Conservation (phyloP, 2,888 invertebrate genomes). For the Nezara viridula region DNA sequence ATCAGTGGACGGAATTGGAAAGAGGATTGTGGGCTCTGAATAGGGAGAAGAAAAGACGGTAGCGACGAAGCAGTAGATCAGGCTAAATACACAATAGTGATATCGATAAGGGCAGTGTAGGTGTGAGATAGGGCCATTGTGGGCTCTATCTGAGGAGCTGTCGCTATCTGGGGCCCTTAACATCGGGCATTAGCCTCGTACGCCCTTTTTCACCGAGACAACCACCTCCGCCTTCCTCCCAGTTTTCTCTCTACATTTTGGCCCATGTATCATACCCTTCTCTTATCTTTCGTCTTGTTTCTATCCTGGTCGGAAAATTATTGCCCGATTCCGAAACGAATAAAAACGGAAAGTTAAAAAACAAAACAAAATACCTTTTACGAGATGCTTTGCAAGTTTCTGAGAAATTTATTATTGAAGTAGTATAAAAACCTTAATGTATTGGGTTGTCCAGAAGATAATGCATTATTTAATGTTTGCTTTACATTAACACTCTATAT, state of each 20-base stretch:
- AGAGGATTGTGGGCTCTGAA: conserved; percentile 36
- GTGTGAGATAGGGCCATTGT: conserved; percentile 56
- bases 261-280: neutral
- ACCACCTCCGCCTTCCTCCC: conserved; percentile 26
- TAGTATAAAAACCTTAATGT: too few relatives aligned
- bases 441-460: too few relatives aligned
- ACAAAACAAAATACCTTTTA: neutral
- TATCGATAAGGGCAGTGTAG: conserved; percentile 53
- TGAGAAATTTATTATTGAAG: neutral
- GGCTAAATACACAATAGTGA: conserved; percentile 57
- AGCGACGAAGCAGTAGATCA: conserved; percentile 43
- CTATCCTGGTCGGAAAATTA: neutral
- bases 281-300: conserved; percentile 34
- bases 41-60: conserved; percentile 50
- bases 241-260: conserved; percentile 48
- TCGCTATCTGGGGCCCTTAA: conserved; percentile 54
- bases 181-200: conserved; percentile 49
- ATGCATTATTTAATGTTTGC: too few relatives aligned
- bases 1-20: conserved; percentile 34
- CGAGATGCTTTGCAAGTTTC: neutral
- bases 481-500: too few relatives aligned
- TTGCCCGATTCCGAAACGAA: neutral
- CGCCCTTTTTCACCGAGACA: conserved; percentile 52
- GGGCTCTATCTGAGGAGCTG: conserved; percentile 38
- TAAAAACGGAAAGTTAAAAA: neutral